phyloP scores from a whole-genome alignment of 1,140 invertebrate genomes.

The Ips nitidus region DNA sequence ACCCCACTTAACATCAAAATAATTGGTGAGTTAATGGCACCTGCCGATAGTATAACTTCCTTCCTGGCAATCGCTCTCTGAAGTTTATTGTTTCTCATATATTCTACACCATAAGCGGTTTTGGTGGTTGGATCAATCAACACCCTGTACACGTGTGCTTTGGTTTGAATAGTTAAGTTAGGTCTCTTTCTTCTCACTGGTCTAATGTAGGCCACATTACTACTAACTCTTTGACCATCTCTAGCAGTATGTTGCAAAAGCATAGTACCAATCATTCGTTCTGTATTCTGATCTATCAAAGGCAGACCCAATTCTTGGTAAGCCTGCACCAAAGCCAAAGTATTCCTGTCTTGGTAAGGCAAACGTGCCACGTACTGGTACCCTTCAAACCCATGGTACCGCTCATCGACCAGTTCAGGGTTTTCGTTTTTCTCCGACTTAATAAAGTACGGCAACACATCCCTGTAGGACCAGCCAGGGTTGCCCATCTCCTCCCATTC shows the following conservation, averaged over 20 bases:
- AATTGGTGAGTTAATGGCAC: slow-evolving; percentile 71
- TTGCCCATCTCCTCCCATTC: slow-evolving; percentile 56
- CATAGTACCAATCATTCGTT: slow-evolving; percentile 60
- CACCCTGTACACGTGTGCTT: slow-evolving; percentile 70
- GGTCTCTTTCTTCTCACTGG: slow-evolving; percentile 66
- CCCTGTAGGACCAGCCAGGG: slow-evolving; percentile 56
- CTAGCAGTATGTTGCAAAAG: slow-evolving; percentile 60
- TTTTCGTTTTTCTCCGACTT: slow-evolving; percentile 58
- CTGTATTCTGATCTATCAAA: slow-evolving; percentile 59
- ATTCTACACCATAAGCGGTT: slow-evolving; percentile 69
- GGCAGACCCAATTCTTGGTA: slow-evolving; percentile 62
- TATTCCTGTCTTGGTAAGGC: slow-evolving; percentile 61
- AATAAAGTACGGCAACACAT: slow-evolving; percentile 58
- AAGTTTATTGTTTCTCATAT: slow-evolving; percentile 55
- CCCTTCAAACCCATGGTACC: slow-evolving; percentile 61
- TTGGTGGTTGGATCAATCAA: slow-evolving; percentile 71
- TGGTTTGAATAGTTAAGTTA: slow-evolving; percentile 72
- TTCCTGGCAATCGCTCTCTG: slow-evolving; percentile 58
- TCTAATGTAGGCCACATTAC: slow-evolving; percentile 71
- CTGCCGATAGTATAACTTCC: slow-evolving; percentile 74
- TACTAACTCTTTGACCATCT: slow-evolving; percentile 67
- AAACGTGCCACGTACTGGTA: slow-evolving; percentile 65
- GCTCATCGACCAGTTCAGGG: slow-evolving; percentile 51
- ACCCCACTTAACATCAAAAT: slow-evolving; percentile 75
- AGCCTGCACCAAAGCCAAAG: slow-evolving; percentile 58